These are phyloP conservation scores for Rhinichthys klamathensis DNA, from an alignment of 2,113 vertebrate genomes.

Conservation along the genomic window DNA sequence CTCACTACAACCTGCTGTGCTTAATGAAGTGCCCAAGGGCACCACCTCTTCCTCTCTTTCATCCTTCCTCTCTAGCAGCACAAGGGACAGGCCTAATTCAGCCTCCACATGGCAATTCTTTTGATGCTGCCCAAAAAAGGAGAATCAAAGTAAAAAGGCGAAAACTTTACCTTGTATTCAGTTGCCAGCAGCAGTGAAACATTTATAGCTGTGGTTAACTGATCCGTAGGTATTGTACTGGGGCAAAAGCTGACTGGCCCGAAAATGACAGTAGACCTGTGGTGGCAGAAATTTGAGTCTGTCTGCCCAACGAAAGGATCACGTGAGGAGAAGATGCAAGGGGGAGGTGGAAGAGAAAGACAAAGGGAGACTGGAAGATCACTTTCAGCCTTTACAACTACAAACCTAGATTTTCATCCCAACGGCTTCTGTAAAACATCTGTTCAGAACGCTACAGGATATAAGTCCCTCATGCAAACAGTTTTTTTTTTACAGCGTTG, in stretches of 20 bases:
- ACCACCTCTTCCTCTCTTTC: constrained; percentile 3
- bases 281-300: constrained; percentile 21
- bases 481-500: neutral
- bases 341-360: constrained; percentile 11
- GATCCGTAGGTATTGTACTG: neutral
- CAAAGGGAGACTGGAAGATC: constrained; percentile 22
- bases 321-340: constrained; percentile 10
- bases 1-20: constrained; percentile 42
- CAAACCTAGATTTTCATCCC: neutral
- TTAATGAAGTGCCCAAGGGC: constrained; percentile 42
- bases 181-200: constrained; percentile 14
- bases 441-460: neutral
- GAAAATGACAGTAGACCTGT: constrained; percentile 24
- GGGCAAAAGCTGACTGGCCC: constrained; percentile 26
- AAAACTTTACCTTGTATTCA: constrained; percentile 6
- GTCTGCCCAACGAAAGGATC: constrained; percentile 15
- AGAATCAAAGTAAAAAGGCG: neutral
- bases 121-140: neutral
- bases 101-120: constrained; percentile 21
- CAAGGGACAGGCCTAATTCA: constrained; percentile 4
- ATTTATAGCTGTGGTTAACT: constrained; percentile 15
- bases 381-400: constrained; percentile 15
- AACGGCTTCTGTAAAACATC: neutral
- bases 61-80: neutral
- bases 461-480: neutral